These are phyloP conservation scores for Orius insidiosus DNA, from an alignment of 1,140 invertebrate genomes.

Conservation along the genomic window DNA sequence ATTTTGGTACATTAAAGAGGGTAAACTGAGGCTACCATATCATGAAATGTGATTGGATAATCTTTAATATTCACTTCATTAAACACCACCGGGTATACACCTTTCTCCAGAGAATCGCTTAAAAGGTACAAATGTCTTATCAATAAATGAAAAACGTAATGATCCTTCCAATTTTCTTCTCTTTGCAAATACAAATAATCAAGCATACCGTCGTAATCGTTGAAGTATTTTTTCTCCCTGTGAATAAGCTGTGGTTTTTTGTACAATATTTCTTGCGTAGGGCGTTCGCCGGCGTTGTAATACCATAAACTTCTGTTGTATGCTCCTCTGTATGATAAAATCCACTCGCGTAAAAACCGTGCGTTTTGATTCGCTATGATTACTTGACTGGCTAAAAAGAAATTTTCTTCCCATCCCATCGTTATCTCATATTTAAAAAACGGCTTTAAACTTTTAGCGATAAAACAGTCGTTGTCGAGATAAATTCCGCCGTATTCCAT, in stretches of 20 bases:
- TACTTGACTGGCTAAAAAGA: slow-evolving; percentile 17
- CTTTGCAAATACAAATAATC: slow-evolving; percentile 5
- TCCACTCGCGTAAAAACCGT: slow-evolving; percentile 22
- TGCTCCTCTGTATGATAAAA: slow-evolving; percentile 21
- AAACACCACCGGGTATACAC: slow-evolving; percentile 9
- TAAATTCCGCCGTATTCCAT: slow-evolving; percentile 21
- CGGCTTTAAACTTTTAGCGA: slow-evolving; percentile 16
- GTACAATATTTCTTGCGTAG: slow-evolving; percentile 21
- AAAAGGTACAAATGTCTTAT: slow-evolving; percentile 11
- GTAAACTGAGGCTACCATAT: slow-evolving; percentile 12
- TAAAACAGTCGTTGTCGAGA: slow-evolving; percentile 19
- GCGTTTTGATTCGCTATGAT: slow-evolving; percentile 22
- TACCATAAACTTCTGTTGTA: slow-evolving; percentile 22
- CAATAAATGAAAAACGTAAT: slow-evolving; percentile 13
- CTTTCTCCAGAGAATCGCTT: slow-evolving; percentile 3
- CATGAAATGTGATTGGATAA: slow-evolving; percentile 12
- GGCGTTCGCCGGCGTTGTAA: slow-evolving; percentile 23
- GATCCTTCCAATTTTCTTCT: slow-evolving; percentile 9
- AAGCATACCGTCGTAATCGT: background rate
- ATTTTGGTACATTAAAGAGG: too few species aligned
- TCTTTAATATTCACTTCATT: slow-evolving; percentile 11
- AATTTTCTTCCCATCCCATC: slow-evolving; percentile 24
- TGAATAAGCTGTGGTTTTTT: slow-evolving; percentile 12
- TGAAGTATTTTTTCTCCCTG: slow-evolving; percentile 4
- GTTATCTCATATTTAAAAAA: slow-evolving; percentile 25